Evolutionary conservation across 2,797 vertebrate genomes (phyloP).

Genomic region (Rousettus madagascariensis): DNA sequence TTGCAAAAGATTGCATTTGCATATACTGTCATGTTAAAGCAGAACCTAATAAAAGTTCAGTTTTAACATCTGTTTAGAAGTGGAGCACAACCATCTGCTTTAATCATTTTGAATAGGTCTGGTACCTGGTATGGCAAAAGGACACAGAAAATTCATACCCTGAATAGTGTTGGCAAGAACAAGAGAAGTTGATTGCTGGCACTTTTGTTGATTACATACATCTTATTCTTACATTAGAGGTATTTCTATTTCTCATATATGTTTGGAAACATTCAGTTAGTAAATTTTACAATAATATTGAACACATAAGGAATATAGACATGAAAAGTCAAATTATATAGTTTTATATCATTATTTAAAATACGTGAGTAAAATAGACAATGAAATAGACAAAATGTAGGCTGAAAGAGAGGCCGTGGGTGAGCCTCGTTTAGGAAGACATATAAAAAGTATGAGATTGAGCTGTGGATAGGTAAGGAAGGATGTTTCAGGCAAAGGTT

Average conservation of each 20-base stretch:
- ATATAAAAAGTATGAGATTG: background rate
- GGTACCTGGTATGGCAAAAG: background rate
- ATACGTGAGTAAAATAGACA: background rate
- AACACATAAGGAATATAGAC: background rate
- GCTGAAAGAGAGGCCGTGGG: background rate
- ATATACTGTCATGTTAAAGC: background rate
- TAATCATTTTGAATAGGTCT: background rate
- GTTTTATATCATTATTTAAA: background rate
- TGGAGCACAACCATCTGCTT: background rate
- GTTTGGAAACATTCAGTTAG: background rate
- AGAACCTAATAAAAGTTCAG: background rate
- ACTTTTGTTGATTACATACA: background rate
- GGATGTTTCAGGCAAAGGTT: background rate
- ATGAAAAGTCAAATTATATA: background rate
- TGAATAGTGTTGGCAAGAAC: background rate
- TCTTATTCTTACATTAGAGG: background rate
- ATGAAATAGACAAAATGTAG: no score
- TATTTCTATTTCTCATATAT: background rate
- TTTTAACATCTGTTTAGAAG: constrained; percentile 5
- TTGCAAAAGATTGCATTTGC: constrained; percentile 56
- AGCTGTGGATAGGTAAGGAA: background rate
- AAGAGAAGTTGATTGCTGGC: background rate
- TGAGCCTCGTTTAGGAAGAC: background rate
- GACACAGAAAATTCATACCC: background rate
- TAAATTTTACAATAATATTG: background rate